phyloP scores from a whole-genome alignment of 2,797 vertebrate species.

The Acanthurus tractus region DNA sequence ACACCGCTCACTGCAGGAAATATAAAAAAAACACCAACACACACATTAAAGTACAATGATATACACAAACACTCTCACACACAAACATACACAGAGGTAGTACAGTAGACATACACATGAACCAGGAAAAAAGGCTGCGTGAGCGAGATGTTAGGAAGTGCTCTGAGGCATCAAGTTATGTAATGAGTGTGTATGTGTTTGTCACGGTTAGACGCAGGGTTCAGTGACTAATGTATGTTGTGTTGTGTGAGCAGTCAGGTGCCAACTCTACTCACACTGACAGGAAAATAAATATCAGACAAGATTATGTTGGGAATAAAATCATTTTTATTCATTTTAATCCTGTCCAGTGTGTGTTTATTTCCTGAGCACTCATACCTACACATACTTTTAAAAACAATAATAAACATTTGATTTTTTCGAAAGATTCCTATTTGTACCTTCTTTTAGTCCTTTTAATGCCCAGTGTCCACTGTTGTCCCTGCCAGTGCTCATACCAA shows the following conservation, averaged over 20 bases:
- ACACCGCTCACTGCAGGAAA: background rate
- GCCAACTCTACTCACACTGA: slow-evolving; percentile 60
- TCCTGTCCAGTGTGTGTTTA: too few species aligned
- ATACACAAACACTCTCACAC: background rate
- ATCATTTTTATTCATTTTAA: too few species aligned
- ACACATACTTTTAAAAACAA: too few species aligned
- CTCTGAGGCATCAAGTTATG: slow-evolving; percentile 59
- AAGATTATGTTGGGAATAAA: background rate
- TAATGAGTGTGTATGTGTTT: slow-evolving; percentile 25
- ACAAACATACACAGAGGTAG: slow-evolving; percentile 7
- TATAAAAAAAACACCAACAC: background rate
- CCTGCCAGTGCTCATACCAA: too few species aligned
- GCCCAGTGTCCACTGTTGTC: too few species aligned
- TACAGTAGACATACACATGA: slow-evolving; percentile 18
- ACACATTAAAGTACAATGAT: background rate
- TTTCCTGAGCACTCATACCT: too few species aligned
- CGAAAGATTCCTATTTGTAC: too few species aligned
- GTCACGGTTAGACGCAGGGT: slow-evolving; percentile 43
- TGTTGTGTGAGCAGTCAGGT: slow-evolving; percentile 61
- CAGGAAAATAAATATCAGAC: slow-evolving; percentile 30
- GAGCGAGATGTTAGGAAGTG: slow-evolving; percentile 55
- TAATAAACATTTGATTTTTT: too few species aligned
- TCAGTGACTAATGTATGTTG: slow-evolving; percentile 59
- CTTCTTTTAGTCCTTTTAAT: too few species aligned
- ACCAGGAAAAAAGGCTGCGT: slow-evolving; percentile 36